Evolutionary conservation across 2,888 invertebrate genomes (phyloP).

Genomic region (Smittia sp.): DNA sequence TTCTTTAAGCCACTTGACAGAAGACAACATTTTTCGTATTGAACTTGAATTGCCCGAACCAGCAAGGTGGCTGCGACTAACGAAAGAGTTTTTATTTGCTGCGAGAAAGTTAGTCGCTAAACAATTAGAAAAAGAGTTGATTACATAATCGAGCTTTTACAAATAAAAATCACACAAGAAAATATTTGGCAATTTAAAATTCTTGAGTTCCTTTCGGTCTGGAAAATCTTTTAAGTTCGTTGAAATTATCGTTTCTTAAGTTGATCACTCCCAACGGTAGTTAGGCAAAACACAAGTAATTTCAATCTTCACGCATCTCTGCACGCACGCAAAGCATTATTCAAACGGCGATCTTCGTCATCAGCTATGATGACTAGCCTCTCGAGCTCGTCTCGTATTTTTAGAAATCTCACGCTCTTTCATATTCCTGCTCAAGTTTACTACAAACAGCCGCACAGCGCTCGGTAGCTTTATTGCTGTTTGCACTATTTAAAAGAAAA

Average conservation of each 20-base stretch:
- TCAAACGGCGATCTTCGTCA: constrained; percentile 8
- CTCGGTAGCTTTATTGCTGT: constrained; percentile 14
- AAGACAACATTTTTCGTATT: background rate
- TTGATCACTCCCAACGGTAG: background rate
- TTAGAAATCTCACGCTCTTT: constrained; percentile 10
- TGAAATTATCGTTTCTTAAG: background rate
- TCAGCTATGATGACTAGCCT: background rate
- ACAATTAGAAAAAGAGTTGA: constrained; percentile 6
- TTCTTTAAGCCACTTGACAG: background rate
- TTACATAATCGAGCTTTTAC: constrained; percentile 4
- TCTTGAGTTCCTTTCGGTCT: background rate
- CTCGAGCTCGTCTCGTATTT: constrained; percentile 11
- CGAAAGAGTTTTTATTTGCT: constrained; percentile 4
- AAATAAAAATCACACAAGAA: background rate
- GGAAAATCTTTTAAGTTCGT: background rate
- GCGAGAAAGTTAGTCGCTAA: constrained; percentile 32
- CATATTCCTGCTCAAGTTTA: background rate
- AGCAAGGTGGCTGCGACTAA: constrained; percentile 40
- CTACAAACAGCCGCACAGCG: background rate
- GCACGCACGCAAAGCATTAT: constrained; percentile 17
- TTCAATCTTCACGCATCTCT: background rate
- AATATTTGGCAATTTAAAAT: constrained; percentile 22
- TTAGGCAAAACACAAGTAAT: background rate
- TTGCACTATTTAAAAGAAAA: constrained; percentile 11
- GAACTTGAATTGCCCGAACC: background rate